A percentile compares a stretch with the other conserved stretches of the same genome.
These are phyloP conservation scores for Drosophila borborema DNA, from an alignment of 2,888 invertebrate species.

Conservation along the genomic window DNA sequence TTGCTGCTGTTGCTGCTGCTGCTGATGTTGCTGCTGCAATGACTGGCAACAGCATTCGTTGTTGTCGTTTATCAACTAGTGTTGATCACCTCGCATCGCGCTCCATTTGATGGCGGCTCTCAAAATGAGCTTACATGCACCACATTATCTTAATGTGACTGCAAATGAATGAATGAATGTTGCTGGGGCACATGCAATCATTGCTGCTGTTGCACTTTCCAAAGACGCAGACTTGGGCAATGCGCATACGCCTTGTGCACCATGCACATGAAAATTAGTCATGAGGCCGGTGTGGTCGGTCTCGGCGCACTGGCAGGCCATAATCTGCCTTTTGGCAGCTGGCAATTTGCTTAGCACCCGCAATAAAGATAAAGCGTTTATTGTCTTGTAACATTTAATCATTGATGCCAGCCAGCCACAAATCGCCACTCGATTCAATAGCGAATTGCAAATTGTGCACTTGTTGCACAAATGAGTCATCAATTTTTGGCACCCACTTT, in stretches of 20 bases:
- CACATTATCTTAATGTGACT: slow-evolving; percentile 80
- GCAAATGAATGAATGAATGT: slow-evolving; percentile 67
- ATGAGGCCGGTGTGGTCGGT: slow-evolving; percentile 17
- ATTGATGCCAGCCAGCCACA: slow-evolving; percentile 39
- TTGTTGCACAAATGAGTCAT: slow-evolving; percentile 75
- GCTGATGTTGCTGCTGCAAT: slow-evolving; percentile 34
- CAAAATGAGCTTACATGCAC: slow-evolving; percentile 69
- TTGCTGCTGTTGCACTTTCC: slow-evolving; percentile 25
- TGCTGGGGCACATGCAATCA: slow-evolving; percentile 42
- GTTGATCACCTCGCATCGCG: slow-evolving; percentile 55
- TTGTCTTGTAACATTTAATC: slow-evolving; percentile 78
- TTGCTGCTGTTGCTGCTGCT: slow-evolving; percentile 27
- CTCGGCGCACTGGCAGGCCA: slow-evolving; percentile 38
- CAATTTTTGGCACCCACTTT: slow-evolving; percentile 56
- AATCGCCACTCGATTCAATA: slow-evolving; percentile 28
- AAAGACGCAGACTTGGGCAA: slow-evolving; percentile 8
- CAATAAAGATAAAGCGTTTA: slow-evolving; percentile 75
- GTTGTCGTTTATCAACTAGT: slow-evolving; percentile 75
- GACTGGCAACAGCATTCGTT: slow-evolving; percentile 51
- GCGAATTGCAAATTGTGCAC: slow-evolving; percentile 63
- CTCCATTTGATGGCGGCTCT: slow-evolving; percentile 74
- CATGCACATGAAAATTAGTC: slow-evolving; percentile 44
- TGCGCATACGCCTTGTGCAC: slow-evolving; percentile 53
- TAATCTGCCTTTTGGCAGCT: slow-evolving; percentile 73
- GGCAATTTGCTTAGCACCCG: slow-evolving; percentile 73